A percentile compares a stretch with the other conserved stretches of the same genome.
Conservation (phyloP, 92 coral and sea anemone genomes). For the Palythoa caribaeorum region DNA sequence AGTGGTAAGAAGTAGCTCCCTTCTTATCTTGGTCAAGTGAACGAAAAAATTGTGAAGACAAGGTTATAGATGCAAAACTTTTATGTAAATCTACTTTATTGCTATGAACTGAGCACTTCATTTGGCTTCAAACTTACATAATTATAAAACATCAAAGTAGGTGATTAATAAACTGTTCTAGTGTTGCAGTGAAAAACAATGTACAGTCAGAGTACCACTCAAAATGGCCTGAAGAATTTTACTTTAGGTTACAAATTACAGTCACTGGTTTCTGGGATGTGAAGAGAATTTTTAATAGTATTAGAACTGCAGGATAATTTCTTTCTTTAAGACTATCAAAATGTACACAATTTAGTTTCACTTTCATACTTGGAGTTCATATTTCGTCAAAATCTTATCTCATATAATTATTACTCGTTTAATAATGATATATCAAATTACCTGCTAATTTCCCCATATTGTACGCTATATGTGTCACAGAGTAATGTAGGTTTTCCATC, state of each 20-base stretch:
- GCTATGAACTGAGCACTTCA: neutral
- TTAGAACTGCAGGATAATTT: too few species aligned
- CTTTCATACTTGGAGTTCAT: neutral
- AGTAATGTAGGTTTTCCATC: slow-evolving; percentile 39
- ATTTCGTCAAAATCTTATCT: neutral
- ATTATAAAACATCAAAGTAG: neutral
- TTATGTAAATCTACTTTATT: slow-evolving; percentile 10
- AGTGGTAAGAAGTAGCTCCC: too few species aligned
- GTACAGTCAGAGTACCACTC: neutral
- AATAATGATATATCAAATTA: neutral
- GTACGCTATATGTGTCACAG: slow-evolving; percentile 37
- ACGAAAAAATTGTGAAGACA: neutral
- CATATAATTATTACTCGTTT: neutral
- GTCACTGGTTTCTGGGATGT: neutral
- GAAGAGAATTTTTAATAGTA: neutral
- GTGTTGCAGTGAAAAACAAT: neutral
- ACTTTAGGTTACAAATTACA: neutral
- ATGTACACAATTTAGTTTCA: too few species aligned
- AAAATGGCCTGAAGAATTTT: slow-evolving; percentile 3
- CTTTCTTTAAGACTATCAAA: neutral
- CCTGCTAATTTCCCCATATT: slow-evolving; percentile 59
- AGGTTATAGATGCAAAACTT: neutral
- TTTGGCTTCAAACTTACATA: neutral
- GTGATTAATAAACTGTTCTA: neutral
- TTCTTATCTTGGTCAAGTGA: too few species aligned